These are phyloP conservation scores for Poecilia wingei DNA, from an alignment of 2,797 vertebrate species.

Conservation along the genomic window DNA sequence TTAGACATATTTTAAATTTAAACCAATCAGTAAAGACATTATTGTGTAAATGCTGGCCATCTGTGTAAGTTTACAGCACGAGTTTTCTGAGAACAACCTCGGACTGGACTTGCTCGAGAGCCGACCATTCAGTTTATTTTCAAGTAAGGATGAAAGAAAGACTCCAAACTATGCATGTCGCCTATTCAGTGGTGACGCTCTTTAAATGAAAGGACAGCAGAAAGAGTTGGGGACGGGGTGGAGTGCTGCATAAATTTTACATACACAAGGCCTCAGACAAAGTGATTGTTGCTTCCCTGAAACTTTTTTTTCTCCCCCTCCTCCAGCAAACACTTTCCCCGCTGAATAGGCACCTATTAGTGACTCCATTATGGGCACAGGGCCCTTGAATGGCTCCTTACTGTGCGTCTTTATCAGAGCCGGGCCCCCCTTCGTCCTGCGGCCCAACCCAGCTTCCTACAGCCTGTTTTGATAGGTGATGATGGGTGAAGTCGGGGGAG, in stretches of 20 bases:
- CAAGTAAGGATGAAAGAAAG: constrained; percentile 79
- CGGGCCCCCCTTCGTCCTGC: constrained; percentile 45
- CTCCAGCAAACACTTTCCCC: constrained; percentile 84
- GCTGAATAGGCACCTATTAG: constrained; percentile 87
- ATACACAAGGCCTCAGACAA: constrained; percentile 80
- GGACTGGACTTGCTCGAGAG: constrained; percentile 65
- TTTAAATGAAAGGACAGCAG: constrained; percentile 61
- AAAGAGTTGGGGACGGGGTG: constrained; percentile 59
- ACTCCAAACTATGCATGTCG: constrained; percentile 79
- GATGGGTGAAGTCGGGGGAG: constrained; percentile 57
- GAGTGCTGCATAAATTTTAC: constrained; percentile 82
- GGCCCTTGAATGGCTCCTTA: constrained; percentile 83
- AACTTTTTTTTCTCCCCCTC: constrained; percentile 72
- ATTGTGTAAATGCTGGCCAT: constrained; percentile 21
- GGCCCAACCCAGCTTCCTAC: constrained; percentile 63
- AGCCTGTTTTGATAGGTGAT: constrained; percentile 79
- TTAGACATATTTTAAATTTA: not conserved
- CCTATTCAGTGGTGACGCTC: constrained; percentile 76
- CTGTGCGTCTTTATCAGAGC: constrained; percentile 84
- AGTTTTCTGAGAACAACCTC: constrained; percentile 33
- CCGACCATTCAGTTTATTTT: constrained; percentile 76
- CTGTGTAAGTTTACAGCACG: constrained; percentile 31
- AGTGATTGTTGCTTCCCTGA: constrained; percentile 81
- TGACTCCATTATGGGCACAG: constrained; percentile 84
- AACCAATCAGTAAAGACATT: not conserved